Base-by-base conservation (phyloP, 2,888 invertebrate species). In the Hypolimnas misippus region DNA sequence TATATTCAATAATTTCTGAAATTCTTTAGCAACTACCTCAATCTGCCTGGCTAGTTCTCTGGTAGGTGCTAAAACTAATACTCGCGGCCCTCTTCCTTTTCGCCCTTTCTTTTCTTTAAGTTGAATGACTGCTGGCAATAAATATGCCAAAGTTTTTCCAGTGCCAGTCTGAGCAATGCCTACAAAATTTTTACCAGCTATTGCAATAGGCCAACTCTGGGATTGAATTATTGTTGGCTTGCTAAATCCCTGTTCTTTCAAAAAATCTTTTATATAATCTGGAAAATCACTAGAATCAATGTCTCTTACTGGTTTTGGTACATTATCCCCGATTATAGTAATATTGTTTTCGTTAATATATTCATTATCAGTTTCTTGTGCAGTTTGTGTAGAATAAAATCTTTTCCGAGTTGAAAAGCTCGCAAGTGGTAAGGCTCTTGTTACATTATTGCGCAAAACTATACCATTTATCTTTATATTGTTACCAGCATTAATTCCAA, bases 131-230 rank as follows among this genome's bases (percentile, higher is more conserved):
- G 96, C 96, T 63, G 97, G 97, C 68, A 96, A 82, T 63, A 95
- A 94, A 79, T 95, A 97, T 77, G 95, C 95, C 33, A 96, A 89
- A 14, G 96, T 96, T 81, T 96, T 96, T 1, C 96, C 96, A 31
- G 96, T 96, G 38, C 96, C 96, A 17, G 96, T 96, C 84, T 96
- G 96, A 6, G 97, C 97, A 74, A 97, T 96, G 29, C 97, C 97
- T 69, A 97, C 97, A 92, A 97, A 93, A 79, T 97, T 96, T 66
- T 94, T 86, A 0, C 97, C 97, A 73, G 94, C 94, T 80, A 97
- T 91, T 46, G 96, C 95, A 71, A 97, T 95, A 4, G 97, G 97
- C 97, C 97, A 97, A 12, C 96, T 95, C 80, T 96, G 96, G 3
- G 96, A 94, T 82, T 97, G 97, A 75, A 97, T 97, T 2, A 96